Evolutionary conservation across 2,113 vertebrate species (phyloP).

Genomic region (Quiscalus mexicanus): DNA sequence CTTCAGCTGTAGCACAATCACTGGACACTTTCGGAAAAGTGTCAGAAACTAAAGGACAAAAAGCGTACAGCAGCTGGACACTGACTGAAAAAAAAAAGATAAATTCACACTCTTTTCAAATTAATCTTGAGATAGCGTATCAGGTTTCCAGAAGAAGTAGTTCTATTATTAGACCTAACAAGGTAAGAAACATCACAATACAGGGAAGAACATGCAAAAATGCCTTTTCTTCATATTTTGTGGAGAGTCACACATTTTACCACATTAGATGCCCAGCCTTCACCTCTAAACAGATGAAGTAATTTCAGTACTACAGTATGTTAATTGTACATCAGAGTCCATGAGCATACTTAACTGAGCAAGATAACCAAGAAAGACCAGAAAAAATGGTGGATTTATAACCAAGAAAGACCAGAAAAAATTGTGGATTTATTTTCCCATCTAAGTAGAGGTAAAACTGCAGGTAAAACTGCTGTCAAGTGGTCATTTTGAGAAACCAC

Average conservation of each 20-base stretch:
- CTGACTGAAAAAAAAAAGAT: not conserved
- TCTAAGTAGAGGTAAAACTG: not conserved
- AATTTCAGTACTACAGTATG: not conserved
- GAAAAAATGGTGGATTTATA: not conserved
- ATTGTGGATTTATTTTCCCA: not conserved
- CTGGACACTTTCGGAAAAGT: not conserved
- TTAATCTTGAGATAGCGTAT: not conserved
- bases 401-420: not conserved
- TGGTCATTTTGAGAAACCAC: not conserved
- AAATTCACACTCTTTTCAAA: not conserved
- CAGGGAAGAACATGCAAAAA: not conserved
- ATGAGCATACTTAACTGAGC: not conserved
- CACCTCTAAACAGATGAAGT: not conserved
- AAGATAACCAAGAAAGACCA: not conserved
- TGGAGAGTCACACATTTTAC: not conserved
- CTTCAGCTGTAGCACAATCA: not conserved
- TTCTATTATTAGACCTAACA: not conserved
- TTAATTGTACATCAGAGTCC: not conserved
- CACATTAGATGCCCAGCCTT: not conserved
- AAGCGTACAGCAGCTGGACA: rapidly evolving
- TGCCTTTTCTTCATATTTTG: not conserved
- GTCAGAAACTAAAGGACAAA: not conserved
- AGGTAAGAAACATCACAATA: not conserved
- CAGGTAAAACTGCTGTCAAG: not conserved
- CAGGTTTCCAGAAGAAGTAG: not conserved